Percentiles rank a stretch among this genome's conserved stretches.
Evolutionary conservation across 2,113 vertebrate genomes (phyloP).

Genomic region (Serilophus lunatus): DNA sequence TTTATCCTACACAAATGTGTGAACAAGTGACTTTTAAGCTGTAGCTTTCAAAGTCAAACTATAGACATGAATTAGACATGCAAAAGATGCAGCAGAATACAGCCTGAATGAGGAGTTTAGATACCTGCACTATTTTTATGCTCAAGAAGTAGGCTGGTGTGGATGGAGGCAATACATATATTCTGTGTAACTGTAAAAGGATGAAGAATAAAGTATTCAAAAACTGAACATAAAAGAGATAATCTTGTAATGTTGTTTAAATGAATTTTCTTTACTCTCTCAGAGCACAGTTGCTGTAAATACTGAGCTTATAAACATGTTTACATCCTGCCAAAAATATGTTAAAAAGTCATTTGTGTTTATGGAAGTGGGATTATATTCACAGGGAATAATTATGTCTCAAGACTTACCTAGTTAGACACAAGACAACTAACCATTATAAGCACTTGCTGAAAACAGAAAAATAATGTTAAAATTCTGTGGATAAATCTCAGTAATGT

Average conservation of each 20-base stretch:
- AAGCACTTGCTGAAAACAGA: not conserved
- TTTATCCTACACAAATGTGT: not conserved
- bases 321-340: not conserved
- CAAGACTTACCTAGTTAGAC: not conserved
- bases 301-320: not conserved
- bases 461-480: not conserved
- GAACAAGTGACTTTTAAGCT: not conserved
- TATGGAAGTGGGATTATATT: not conserved
- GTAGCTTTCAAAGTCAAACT: not conserved
- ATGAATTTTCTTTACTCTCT: not conserved
- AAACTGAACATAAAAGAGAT: not conserved
- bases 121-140: not conserved
- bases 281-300: not conserved
- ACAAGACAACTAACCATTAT: not conserved
- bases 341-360: not conserved
- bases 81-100: not conserved
- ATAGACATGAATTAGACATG: not conserved
- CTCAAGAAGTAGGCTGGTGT: rapidly evolving
- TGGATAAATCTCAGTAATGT: not conserved
- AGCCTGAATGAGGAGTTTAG: no score
- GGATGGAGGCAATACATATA: not conserved
- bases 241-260: not conserved
- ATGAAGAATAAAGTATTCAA: not conserved
- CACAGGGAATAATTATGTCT: not conserved
- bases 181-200: not conserved